Conservation (phyloP, 2,888 invertebrate species). For the Osmoderma eremita region DNA sequence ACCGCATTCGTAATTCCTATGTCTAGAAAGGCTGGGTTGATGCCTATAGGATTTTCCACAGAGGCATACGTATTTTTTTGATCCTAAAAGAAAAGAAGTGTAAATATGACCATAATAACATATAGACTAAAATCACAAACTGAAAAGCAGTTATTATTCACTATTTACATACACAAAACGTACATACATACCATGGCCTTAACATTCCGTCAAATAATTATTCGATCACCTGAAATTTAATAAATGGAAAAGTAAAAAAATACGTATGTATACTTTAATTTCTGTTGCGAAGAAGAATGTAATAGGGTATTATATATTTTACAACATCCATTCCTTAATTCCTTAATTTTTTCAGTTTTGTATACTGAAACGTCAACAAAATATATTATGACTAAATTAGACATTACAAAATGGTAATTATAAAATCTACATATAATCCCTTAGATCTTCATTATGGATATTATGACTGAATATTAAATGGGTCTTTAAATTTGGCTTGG, state of each 20-base stretch:
- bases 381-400: neutral
- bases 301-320: too few relatives aligned
- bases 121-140: too few relatives aligned
- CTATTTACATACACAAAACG: too few relatives aligned
- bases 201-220: too few relatives aligned
- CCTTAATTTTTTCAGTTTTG: neutral
- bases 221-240: too few relatives aligned
- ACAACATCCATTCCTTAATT: too few relatives aligned
- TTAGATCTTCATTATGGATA: slow-evolving; percentile 22
- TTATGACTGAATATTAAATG: slow-evolving; percentile 30
- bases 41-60: slow-evolving; percentile 45
- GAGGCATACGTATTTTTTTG: neutral
- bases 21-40: slow-evolving; percentile 50
- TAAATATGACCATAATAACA: neutral
- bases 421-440: slow-evolving; percentile 16
- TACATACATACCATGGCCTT: too few relatives aligned
- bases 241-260: too few relatives aligned
- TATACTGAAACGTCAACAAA: too few relatives aligned
- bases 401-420: neutral
- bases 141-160: too few relatives aligned
- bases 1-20: slow-evolving; percentile 55
- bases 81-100: slow-evolving; percentile 20
- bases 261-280: too few relatives aligned
- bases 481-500: slow-evolving; percentile 36
- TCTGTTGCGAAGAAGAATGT: too few relatives aligned